A percentile compares a stretch with the other conserved stretches of the same genome.
phyloP scores from a whole-genome alignment of 1,140 invertebrate genomes.

The Triops longicaudatus region DNA sequence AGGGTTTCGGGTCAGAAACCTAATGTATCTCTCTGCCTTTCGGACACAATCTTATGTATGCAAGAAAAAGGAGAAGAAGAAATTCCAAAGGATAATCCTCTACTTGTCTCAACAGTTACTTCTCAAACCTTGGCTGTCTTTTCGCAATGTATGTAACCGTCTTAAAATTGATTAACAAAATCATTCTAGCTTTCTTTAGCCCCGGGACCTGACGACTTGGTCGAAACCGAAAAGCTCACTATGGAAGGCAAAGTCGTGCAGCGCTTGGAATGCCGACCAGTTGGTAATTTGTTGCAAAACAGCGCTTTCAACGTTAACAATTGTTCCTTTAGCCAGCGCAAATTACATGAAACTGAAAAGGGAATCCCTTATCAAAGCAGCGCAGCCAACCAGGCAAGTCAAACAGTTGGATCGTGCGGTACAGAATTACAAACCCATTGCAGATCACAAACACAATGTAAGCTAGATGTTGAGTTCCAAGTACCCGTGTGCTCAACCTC shows the following conservation, averaged over 20 bases:
- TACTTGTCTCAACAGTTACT: constrained; percentile 79
- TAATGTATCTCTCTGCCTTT: constrained; percentile 58
- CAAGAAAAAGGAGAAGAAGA: constrained; percentile 59
- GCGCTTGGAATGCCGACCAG: constrained; percentile 84
- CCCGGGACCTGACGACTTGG: constrained; percentile 52
- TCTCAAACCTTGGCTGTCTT: constrained; percentile 82
- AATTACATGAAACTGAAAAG: constrained; percentile 84
- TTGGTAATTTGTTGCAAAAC: constrained; percentile 43
- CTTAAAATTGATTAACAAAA: constrained; percentile 8
- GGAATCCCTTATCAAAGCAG: constrained; percentile 73
- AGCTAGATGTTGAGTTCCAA: constrained; percentile 35
- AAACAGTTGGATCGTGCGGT: constrained; percentile 72
- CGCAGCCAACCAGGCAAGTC: constrained; percentile 64
- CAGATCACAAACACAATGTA: constrained; percentile 83
- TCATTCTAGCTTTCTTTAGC: constrained; percentile 41
- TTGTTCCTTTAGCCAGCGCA: constrained; percentile 50
- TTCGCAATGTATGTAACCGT: constrained; percentile 63
- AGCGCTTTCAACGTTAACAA: neutral
- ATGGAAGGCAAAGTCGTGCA: constrained; percentile 91
- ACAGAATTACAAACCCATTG: constrained; percentile 76
- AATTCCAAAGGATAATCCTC: constrained; percentile 79
- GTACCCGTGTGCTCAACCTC: neutral
- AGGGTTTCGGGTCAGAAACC: constrained; percentile 51
- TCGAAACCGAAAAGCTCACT: constrained; percentile 71
- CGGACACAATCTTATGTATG: constrained; percentile 59